These are phyloP conservation scores for Microctenopoma steveboyesi DNA, from an alignment of 2,797 vertebrate genomes.

Conservation along the genomic window DNA sequence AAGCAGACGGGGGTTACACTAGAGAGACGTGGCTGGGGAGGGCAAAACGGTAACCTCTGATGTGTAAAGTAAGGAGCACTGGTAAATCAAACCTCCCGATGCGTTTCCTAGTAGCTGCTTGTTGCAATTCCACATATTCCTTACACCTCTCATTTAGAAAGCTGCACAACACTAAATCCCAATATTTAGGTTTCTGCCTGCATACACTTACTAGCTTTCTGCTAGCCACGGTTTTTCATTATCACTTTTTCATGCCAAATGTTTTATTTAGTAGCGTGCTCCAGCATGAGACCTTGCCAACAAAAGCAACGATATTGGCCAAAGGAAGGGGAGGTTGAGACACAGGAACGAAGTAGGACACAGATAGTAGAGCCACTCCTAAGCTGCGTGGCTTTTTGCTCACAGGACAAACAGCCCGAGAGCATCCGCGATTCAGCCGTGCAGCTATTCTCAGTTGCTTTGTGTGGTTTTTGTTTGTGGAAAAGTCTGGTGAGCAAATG, in stretches of 20 bases:
- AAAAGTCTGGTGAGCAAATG: slow-evolving; percentile 72
- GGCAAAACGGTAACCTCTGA: slow-evolving; percentile 36
- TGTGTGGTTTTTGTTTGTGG: slow-evolving; percentile 74
- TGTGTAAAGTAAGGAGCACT: slow-evolving; percentile 52
- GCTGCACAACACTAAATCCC: slow-evolving; percentile 70
- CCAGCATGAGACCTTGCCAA: slow-evolving; percentile 52
- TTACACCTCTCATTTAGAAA: slow-evolving; percentile 59
- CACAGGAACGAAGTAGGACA: slow-evolving; percentile 40
- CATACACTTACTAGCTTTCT: slow-evolving; percentile 53
- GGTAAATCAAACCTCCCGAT: slow-evolving; percentile 72
- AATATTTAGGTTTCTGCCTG: slow-evolving; percentile 65
- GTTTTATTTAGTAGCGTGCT: slow-evolving; percentile 76
- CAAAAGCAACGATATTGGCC: slow-evolving; percentile 62
- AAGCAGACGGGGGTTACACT: slow-evolving; percentile 28
- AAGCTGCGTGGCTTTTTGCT: slow-evolving; percentile 60
- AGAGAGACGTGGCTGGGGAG: slow-evolving; percentile 25
- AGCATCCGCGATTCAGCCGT: slow-evolving; percentile 61
- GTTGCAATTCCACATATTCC: slow-evolving; percentile 50
- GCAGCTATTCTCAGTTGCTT: slow-evolving; percentile 73
- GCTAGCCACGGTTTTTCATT: slow-evolving; percentile 42
- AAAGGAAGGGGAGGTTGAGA: slow-evolving; percentile 44
- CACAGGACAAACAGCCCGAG: slow-evolving; percentile 62
- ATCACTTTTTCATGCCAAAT: slow-evolving; percentile 62
- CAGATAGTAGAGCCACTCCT: slow-evolving; percentile 57
- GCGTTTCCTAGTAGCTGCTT: slow-evolving; percentile 66